phyloP scores from a whole-genome alignment of 2,113 vertebrate genomes.

The Rhinolophus sinicus region DNA sequence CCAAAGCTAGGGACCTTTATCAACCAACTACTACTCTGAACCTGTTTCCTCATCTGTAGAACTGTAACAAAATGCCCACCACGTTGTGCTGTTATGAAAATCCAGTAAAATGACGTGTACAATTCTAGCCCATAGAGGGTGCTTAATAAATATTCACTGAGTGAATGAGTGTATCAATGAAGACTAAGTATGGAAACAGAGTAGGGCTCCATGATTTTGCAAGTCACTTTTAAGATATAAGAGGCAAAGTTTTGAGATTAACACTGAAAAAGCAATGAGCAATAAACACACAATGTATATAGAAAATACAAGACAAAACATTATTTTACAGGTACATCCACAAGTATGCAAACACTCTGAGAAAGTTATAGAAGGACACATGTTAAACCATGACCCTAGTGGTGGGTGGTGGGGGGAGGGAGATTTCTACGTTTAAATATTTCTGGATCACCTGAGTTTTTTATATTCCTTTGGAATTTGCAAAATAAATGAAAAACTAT shows the following conservation, averaged over 20 bases:
- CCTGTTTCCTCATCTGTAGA: not conserved
- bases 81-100: not conserved
- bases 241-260: not conserved
- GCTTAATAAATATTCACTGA: not conserved
- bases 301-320: not conserved
- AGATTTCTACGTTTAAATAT: not conserved
- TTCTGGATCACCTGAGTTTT: not conserved
- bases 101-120: not conserved
- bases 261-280: not conserved
- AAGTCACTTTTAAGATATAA: not conserved
- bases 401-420: not conserved
- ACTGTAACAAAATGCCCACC: not conserved
- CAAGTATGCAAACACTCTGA: not conserved
- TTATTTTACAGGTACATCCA: not conserved
- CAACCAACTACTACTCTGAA: not conserved
- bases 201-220: not conserved
- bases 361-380: not conserved
- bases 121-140: too few relatives aligned
- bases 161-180: not conserved
- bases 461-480: not conserved
- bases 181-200: not conserved
- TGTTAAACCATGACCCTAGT: not conserved
- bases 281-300: not conserved
- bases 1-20: not conserved
- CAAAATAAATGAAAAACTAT: constrained; percentile 32